Base-by-base conservation (phyloP, 2,888 invertebrate species). In the Lasioglossum oenotherae region DNA sequence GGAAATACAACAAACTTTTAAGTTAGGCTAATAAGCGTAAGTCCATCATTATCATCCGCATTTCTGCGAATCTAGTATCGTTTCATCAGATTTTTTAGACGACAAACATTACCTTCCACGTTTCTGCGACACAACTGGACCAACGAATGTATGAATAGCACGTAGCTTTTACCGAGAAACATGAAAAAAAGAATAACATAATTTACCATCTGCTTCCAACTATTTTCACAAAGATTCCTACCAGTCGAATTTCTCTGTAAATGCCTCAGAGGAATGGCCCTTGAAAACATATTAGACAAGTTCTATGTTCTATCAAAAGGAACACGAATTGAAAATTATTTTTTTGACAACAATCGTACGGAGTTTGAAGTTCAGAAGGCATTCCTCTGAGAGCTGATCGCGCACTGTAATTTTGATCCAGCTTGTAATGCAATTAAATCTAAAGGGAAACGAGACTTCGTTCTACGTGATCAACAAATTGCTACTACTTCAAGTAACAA, bases 1-100 rank as follows among this genome's bases (percentile, higher is more conserved):
- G 85, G 81, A 91, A 90, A 87, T 80, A 91, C 89, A 91, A 93
- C 90, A 90, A 93, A 93, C 91, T 92, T 88, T 92, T 94, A 95
- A 93, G 92, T 92, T 94, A 95, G 93, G 92, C 91, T 93, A 91
- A 91, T 93, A 93, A 92, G 89, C 92, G 92, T 94, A 94, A 95
- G 94, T 95, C 91, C 92, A 93, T 93, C 93, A 93, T 91, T 92
- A 92, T 95, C 94, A 94, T 94, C 92, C 91, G 92, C 93, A 88
- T 92, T 92, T 92, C 60, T 91, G 92, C 93, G 92, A 94, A 92
- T 92, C 88, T 91, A 92, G 91, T 92, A 93, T 92, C 91, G 91
- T 93, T 93, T 92, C 92, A 93, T 93, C 91, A 87, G 82, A 84
- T 89, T 64, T 88, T 87, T 81, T 86, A 86, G 83, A 90, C 79